Conservation (phyloP, 2,888 invertebrate genomes). For the Parnassius glacialis region DNA sequence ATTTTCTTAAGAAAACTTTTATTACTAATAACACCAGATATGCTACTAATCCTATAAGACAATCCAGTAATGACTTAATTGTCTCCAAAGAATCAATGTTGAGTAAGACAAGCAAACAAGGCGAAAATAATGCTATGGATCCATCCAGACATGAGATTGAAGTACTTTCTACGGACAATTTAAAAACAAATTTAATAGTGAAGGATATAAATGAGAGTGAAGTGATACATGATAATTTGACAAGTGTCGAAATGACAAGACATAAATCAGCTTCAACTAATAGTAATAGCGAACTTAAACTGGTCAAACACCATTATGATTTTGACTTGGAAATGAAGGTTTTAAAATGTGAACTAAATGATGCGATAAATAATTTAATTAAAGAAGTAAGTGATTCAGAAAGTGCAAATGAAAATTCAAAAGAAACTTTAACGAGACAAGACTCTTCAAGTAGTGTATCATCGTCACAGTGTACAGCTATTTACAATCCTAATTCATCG, state of each 20-base stretch:
- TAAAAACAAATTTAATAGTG: slow-evolving; percentile 65
- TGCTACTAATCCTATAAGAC: slow-evolving; percentile 3
- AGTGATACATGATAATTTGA: neutral
- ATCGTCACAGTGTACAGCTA: slow-evolving; percentile 86
- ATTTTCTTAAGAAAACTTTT: slow-evolving; percentile 60
- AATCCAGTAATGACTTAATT: neutral
- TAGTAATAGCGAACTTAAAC: slow-evolving; percentile 18
- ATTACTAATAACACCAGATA: slow-evolving; percentile 35
- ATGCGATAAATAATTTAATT: slow-evolving; percentile 71
- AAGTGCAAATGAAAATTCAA: slow-evolving; percentile 45
- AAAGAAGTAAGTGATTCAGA: slow-evolving; percentile 69
- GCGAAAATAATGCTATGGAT: slow-evolving; percentile 1
- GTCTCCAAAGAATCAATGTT: neutral
- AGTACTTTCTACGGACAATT: slow-evolving; percentile 62
- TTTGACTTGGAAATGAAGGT: slow-evolving; percentile 68
- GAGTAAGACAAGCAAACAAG: slow-evolving; percentile 7
- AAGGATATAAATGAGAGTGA: slow-evolving; percentile 52
- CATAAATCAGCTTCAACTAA: neutral
- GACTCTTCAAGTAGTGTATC: slow-evolving; percentile 83
- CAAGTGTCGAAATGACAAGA: slow-evolving; percentile 7
- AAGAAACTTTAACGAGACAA: slow-evolving; percentile 68
- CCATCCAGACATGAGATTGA: slow-evolving; percentile 56
- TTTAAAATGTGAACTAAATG: slow-evolving; percentile 71
- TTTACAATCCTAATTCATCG: slow-evolving; percentile 83
- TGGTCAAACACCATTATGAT: slow-evolving; percentile 34